Evolutionary conservation across 2,888 invertebrate genomes (phyloP).

Genomic region (Lobophora halterata): DNA sequence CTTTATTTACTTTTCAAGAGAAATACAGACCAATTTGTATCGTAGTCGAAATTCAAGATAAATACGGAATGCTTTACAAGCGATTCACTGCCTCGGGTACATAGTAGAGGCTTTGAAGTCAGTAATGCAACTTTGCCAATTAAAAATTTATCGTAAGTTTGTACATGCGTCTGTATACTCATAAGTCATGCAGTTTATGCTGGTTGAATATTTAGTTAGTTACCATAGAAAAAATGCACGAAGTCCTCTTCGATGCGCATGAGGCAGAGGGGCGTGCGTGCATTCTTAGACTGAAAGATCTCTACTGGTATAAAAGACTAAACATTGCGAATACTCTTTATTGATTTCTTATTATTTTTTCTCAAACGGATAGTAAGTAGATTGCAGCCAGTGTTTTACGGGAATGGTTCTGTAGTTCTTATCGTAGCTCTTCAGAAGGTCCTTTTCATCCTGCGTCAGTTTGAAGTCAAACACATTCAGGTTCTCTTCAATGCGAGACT

Average conservation of each 20-base stretch:
- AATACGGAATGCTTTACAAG: slow-evolving; percentile 21
- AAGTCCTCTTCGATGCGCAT: no score
- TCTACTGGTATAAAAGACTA: no score
- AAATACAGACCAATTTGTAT: slow-evolving; percentile 15
- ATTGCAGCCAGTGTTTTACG: slow-evolving; percentile 41
- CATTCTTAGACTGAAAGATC: no score
- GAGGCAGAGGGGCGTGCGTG: no score
- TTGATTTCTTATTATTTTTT: no score
- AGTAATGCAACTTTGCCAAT: not conserved
- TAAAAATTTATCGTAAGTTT: no score
- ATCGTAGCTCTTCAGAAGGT: slow-evolving; percentile 46
- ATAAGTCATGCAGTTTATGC: no score
- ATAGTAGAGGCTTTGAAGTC: not conserved
- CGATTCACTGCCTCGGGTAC: slow-evolving; percentile 14
- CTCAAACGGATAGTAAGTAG: slow-evolving; percentile 51
- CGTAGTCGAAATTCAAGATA: slow-evolving; percentile 19
- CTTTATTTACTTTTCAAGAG: slow-evolving; percentile 14
- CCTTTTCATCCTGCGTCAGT: slow-evolving; percentile 45
- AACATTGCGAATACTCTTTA: no score
- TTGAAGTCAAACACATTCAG: slow-evolving; percentile 59
- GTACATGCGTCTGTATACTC: no score
- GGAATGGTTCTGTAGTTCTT: slow-evolving; percentile 46
- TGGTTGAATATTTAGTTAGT: no score
- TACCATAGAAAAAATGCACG: no score
- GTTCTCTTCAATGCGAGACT: slow-evolving; percentile 50